Base-by-base conservation (phyloP, 2,113 vertebrate genomes). In the Phaethon lepturus region DNA sequence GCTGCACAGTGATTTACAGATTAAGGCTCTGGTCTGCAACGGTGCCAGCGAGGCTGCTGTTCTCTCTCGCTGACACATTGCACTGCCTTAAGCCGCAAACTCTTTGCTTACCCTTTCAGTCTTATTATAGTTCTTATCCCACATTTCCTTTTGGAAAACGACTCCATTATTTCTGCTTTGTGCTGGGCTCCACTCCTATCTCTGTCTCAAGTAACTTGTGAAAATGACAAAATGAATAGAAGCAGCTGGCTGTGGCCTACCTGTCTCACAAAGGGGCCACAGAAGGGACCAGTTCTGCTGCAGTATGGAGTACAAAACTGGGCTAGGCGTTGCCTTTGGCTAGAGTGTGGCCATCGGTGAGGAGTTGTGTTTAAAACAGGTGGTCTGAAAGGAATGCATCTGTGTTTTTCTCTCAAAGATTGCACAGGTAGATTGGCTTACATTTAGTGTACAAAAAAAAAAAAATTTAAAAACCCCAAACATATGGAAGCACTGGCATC, bases 1-100 rank as follows among this genome's bases (percentile, higher is more conserved):
- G 92, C 98, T 97, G 95, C 31, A 5, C 87, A 66, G 96, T 96
- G 98, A 98, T 98, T 98, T 98, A 95, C 96, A 94, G 97, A 97
- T 97, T 78, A 97, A 95, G 92, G 87, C 90, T 96, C 88, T 96
- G 96, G 96, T 94, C 96, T 97, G 97, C 80, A 45, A 62, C 20
- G 1, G 59, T 93, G 97, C 98, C 97, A 97, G 92, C 73, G 63
- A 90, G 97, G 74, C 97, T 96, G 95, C 97, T 97, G 95, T 75
- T 97, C 95, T 95, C 91, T 91, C 91, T 95, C 2, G 11, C 90
- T 84, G 94, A 95, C 97, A 97, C 95, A 85, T 92, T 69, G 42
- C 38, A 7, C 79, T 91, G 91, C 96, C 96, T 96, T 93, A 94
- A 97, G 85, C 83, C 25, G 0, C 96, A 68, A 94, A 80, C 76